A percentile compares a stretch with the other conserved stretches of the same genome.
Conservation (phyloP, 30 jellyfish, hydroid and myxozoan species). For the Chrysaora quinquecirrha region DNA sequence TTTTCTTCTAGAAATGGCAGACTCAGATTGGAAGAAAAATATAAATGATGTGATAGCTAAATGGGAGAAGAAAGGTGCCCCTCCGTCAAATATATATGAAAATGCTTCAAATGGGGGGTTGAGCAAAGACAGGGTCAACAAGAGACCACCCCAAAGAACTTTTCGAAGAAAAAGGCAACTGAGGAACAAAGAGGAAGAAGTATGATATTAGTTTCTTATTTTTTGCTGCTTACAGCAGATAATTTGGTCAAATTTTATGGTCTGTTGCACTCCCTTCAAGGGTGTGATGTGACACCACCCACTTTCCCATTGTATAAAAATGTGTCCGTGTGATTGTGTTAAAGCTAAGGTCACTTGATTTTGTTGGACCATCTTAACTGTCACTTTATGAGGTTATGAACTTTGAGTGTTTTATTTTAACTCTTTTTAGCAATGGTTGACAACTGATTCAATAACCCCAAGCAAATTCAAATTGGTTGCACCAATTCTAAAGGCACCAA, state of each 20-base stretch:
- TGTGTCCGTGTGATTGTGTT: neutral
- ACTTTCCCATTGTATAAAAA: neutral
- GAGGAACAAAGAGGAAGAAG: conserved; percentile 18
- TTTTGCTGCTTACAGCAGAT: no score
- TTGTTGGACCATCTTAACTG: neutral
- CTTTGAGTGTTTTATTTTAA: neutral
- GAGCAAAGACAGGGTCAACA: conserved; percentile 1
- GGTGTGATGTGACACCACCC: neutral
- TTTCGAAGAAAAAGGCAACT: conserved; percentile 12
- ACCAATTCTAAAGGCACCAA: conserved; percentile 51
- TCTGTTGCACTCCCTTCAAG: neutral
- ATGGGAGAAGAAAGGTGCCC: conserved; percentile 61
- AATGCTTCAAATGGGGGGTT: neutral
- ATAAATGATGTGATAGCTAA: conserved; percentile 30
- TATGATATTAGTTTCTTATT: no score
- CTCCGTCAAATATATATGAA: conserved; percentile 37
- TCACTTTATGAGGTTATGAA: neutral
- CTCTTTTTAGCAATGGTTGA: conserved; percentile 38
- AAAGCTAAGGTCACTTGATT: neutral
- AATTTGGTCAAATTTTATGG: neutral
- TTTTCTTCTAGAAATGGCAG: no score
- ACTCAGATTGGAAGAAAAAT: conserved; percentile 52
- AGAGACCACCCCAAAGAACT: conserved; percentile 21
- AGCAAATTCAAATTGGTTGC: conserved; percentile 40
- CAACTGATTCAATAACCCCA: conserved; percentile 8